A percentile compares a stretch with the other conserved stretches of the same genome.
phyloP scores from a whole-genome alignment of 2,113 vertebrate genomes.

The Catharus minimus region DNA sequence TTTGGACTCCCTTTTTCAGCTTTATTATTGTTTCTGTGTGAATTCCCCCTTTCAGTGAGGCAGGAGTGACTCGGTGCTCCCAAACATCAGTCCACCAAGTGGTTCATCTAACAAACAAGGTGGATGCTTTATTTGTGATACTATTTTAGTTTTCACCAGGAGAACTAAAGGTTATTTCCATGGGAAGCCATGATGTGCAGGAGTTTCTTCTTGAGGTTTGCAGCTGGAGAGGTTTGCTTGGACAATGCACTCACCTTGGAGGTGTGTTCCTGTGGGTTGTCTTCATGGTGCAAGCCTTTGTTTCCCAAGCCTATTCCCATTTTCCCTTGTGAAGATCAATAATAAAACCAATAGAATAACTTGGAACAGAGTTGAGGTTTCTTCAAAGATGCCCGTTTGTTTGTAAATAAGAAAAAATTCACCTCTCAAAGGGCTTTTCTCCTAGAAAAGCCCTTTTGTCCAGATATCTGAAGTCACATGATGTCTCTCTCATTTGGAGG shows the following conservation, averaged over 20 bases:
- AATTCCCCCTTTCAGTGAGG: neutral
- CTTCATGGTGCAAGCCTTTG: neutral
- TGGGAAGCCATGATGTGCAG: neutral
- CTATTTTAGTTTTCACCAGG: neutral
- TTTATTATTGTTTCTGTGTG: neutral
- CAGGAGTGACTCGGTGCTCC: fast-evolving
- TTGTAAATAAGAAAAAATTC: neutral
- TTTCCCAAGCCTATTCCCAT: neutral
- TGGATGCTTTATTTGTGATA: neutral
- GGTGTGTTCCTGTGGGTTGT: neutral
- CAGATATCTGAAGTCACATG: neutral
- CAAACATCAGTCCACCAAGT: neutral
- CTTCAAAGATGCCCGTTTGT: neutral
- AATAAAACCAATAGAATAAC: neutral
- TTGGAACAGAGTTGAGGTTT: neutral
- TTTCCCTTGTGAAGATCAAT: neutral
- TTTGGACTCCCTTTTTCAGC: neutral
- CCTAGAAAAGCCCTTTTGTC: neutral
- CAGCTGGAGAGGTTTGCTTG: neutral
- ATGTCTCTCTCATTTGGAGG: neutral
- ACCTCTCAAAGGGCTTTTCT: neutral
- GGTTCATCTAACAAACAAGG: neutral
- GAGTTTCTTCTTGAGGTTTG: neutral
- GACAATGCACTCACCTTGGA: neutral
- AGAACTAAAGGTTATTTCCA: neutral